Evolutionary conservation across 92 coral and sea anemone genomes (phyloP), one percentile per base, ranked within the genome.

Genomic region (Nematostella vectensis): DNA sequence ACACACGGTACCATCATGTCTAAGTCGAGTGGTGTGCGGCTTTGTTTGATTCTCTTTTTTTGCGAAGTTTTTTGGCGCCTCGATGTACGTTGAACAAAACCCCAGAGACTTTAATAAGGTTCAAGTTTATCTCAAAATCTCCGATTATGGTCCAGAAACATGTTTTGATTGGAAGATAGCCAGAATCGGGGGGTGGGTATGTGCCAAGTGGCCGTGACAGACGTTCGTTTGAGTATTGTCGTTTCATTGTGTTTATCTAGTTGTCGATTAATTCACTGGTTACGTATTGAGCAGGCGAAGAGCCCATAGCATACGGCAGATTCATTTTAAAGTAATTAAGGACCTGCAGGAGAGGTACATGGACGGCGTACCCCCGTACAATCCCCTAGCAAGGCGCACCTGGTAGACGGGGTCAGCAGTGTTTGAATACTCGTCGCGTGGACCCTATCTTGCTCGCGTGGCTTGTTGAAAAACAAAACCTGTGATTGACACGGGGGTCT

Each of bases 311-410:
- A 61, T 76, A 70, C 77, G 70, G 74, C 62, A 49, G 69, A 47
- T 66, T 56, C 68, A 61, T 66, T 65, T 84, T 26, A 29, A 53
- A 3, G 79, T 79, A 83, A 78, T 83, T 79, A 74, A 79, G 45
- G 24, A 54, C 50, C 45, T 74, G 82, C 69, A 68, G 66, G 69
- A 57, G 57, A 65, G 61, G 62, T 42, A 37, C 68, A 60, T 52
- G 72, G 58, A 13, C 31, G 54, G 57, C 61, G 60, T 31, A 69
- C 43, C 50, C 71, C 18, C 33, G 69, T 62, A 70, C 83, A 85
- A 79, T 75, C 64, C 76, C 60, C 57, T 26, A 67, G 68, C 18
- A 55, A 13, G 2, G n/a, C 60, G 76, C 87, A 79, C 88, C 87
- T 79, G 94, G 87, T 59, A 30, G 10, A 27, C 62, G 63, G 72